A percentile compares a stretch with the other conserved stretches of the same genome.
These are phyloP conservation scores for Montipora capitata DNA, from an alignment of 92 coral and sea anemone species.

Conservation along the genomic window DNA sequence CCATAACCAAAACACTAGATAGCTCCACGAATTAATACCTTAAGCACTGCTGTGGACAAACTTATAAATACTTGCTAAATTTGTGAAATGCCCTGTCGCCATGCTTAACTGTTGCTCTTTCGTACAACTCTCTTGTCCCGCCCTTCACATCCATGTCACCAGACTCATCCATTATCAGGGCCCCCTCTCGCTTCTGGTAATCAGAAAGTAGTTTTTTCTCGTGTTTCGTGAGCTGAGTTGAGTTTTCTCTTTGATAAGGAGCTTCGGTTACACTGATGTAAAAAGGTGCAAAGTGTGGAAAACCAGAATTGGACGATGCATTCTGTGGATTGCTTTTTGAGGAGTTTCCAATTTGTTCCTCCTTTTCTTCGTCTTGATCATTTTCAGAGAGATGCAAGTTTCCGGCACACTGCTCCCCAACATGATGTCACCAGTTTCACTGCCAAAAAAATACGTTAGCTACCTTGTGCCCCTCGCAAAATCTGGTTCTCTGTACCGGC, in stretches of 20 bases:
- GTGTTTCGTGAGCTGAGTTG: constrained; percentile 58
- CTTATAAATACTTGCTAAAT: constrained; percentile 81
- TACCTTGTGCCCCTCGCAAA: no score
- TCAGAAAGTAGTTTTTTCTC: constrained; percentile 79
- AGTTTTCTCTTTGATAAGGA: not conserved
- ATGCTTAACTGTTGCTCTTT: constrained; percentile 78
- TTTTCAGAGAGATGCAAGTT: constrained; percentile 57
- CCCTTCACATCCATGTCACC: constrained; percentile 14
- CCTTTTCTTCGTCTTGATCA: not conserved
- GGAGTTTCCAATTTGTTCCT: not conserved
- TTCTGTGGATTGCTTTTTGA: not conserved
- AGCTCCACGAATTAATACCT: constrained; percentile 64
- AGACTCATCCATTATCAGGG: constrained; percentile 49
- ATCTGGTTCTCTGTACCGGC: no score
- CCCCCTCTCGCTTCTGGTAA: constrained; percentile 84
- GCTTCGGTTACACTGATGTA: constrained; percentile 87
- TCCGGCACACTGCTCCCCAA: constrained; percentile 68
- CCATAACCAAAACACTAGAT: no score
- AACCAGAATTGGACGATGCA: not conserved
- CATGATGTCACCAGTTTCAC: constrained; percentile 42
- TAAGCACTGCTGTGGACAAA: constrained; percentile 87
- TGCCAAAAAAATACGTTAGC: not conserved
- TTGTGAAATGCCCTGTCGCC: constrained; percentile 92
- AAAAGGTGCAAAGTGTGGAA: constrained; percentile 70
- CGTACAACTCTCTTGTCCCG: constrained; percentile 80